Evolutionary conservation across 30 jellyfish, hydroid and myxozoan genomes (phyloP).

Genomic region (Hydractinia symbiolongicarpus): DNA sequence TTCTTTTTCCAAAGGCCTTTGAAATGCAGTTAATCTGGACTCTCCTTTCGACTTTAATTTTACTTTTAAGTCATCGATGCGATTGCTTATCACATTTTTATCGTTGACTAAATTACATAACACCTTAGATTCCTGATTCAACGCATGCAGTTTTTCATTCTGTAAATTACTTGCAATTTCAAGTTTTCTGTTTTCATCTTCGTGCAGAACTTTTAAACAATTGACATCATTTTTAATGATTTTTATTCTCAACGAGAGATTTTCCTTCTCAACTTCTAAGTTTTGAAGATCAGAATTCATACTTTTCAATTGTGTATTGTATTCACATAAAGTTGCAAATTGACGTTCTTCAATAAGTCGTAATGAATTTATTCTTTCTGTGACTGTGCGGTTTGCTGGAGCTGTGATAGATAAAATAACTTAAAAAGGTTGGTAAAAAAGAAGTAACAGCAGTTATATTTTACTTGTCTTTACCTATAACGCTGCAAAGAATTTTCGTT

Average conservation of each 20-base stretch:
- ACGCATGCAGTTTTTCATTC: background rate
- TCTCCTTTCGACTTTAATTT: background rate
- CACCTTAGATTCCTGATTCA: background rate
- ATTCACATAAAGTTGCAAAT: background rate
- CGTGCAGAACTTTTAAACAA: background rate
- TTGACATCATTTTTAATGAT: background rate
- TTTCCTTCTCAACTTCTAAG: background rate
- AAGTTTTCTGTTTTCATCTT: background rate
- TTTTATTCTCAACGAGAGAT: background rate
- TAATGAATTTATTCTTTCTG: background rate
- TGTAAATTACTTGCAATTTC: background rate
- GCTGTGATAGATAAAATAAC: too few relatives aligned
- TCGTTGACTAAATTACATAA: background rate
- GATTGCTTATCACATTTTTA: background rate
- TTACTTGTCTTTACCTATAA: too few relatives aligned
- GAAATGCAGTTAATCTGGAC: background rate
- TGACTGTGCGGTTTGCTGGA: too few relatives aligned
- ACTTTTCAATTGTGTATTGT: background rate
- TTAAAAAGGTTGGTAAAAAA: too few relatives aligned
- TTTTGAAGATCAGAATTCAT: background rate
- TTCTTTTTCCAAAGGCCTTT: background rate
- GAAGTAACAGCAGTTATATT: too few relatives aligned
- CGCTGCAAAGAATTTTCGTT: too few relatives aligned
- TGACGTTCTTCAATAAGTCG: conserved; percentile 10
- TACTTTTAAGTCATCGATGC: background rate